Base-by-base conservation (phyloP, 2,113 vertebrate genomes). In the Hemibagrus wyckioides region DNA sequence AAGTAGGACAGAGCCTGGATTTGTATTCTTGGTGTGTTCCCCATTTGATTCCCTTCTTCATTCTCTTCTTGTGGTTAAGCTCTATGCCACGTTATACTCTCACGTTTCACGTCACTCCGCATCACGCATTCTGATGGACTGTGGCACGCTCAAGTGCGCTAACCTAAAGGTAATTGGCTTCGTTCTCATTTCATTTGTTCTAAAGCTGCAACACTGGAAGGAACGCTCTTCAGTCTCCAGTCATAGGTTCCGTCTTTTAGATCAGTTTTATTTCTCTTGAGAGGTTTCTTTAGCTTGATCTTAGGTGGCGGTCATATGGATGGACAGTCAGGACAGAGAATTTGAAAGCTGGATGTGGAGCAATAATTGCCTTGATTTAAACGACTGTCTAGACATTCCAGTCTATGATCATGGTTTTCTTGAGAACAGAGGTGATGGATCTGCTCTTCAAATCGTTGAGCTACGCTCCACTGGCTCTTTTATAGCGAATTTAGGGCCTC, bases 1-100 rank as follows among this genome's bases (percentile, higher is more conserved):
- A 87, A 75, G 69, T 54, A 80, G 57, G 81, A 57, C 63, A 86
- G 19, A 77, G 57, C 59, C 36, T 19, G 57, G 73, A 88, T 90
- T 90, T 88, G 86, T 88, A 88, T 90, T 90, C 89, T 61, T 61
- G 52, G 76, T 21, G 41, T 61, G 67, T 69, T 84, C 79, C 52
- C 75, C 39, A 30, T 54, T 82, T 77, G 69, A 76, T 82, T 87
- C 41, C 33, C 39, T 17, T 85, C 80, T 33, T 86, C 77, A 44
- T 86, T 76, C 52, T 61, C 69, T 80, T 84, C 83, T 77, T 57
- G 84, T 71, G 56, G 48, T 36, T 80, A 81, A 86, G 80, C 75
- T 15, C 67, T 56, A 65, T 81, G 87, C 67, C 82, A 82, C 41
- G 71, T 83, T 84, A 88, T 80, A 52, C 76, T 88, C 84, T 83